These are phyloP conservation scores for Proteles cristata DNA, from an alignment of 2,113 vertebrate species.

Conservation along the genomic window DNA sequence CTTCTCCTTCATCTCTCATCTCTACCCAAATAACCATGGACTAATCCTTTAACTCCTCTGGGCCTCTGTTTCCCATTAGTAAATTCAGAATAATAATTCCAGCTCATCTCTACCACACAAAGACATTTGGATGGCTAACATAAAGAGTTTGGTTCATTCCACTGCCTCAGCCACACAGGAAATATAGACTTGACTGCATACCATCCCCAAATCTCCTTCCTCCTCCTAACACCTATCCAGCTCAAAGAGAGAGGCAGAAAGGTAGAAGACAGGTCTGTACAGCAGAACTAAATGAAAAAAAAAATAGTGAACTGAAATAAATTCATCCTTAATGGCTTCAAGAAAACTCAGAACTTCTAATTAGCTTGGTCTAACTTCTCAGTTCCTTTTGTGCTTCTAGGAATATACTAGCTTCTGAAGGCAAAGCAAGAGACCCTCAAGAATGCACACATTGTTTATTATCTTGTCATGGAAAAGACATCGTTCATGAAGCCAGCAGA, in stretches of 20 bases:
- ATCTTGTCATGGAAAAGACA: not conserved
- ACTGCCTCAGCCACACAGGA: not conserved
- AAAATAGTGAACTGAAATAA: not conserved
- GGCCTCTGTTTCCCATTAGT: conserved; percentile 54
- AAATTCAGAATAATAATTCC: conserved; percentile 34
- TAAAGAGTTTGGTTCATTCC: not conserved
- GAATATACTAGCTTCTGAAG: not conserved
- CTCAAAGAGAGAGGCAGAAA: not conserved
- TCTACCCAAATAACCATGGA: not conserved
- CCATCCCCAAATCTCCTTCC: not conserved
- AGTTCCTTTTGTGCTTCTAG: not conserved
- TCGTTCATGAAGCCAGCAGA: not conserved
- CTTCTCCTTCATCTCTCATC: not conserved
- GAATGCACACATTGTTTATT: not conserved
- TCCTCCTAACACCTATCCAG: not conserved
- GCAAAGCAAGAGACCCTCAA: not conserved
- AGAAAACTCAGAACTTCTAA: not conserved
- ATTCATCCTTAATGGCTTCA: not conserved
- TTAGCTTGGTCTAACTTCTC: not conserved
- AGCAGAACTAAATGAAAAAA: not conserved
- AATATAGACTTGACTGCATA: not conserved
- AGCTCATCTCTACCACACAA: conserved; percentile 24
- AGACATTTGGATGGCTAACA: not conserved
- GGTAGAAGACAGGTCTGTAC: not conserved
- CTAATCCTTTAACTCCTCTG: conserved; percentile 29